Percentiles rank a stretch among this genome's conserved stretches.
Conservation (phyloP, 2,888 invertebrate species). For the Pheosia tremula region DNA sequence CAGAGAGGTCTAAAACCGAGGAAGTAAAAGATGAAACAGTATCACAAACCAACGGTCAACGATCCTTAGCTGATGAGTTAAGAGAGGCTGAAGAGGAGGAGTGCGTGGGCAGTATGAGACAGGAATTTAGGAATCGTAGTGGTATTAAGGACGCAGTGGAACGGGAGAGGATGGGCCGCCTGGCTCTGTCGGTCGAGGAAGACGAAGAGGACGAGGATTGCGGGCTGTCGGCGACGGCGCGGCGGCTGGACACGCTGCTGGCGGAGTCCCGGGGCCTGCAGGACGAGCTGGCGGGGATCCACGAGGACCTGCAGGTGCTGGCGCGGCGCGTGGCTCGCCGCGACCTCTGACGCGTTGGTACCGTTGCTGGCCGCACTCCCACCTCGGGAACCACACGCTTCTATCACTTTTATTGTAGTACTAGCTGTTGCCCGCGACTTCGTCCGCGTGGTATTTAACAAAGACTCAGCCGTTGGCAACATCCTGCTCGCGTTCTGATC, state of each 20-base stretch:
- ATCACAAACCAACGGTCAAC: slow-evolving; percentile 36
- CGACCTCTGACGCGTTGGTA: slow-evolving; percentile 76
- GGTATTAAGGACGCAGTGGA: slow-evolving; percentile 64
- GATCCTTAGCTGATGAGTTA: slow-evolving; percentile 74
- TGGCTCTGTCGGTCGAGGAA: slow-evolving; percentile 76
- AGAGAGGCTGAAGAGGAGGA: slow-evolving; percentile 71
- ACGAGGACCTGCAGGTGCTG: slow-evolving; percentile 83
- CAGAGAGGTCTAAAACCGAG: slow-evolving; percentile 10
- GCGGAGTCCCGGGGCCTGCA: slow-evolving; percentile 75
- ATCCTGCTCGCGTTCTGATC: too few relatives aligned
- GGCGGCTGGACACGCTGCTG: slow-evolving; percentile 72
- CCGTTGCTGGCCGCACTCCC: slow-evolving; percentile 49
- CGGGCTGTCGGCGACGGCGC: slow-evolving; percentile 67
- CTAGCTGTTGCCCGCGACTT: too few relatives aligned
- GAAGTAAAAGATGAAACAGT: slow-evolving; percentile 24
- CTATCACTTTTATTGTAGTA: neutral
- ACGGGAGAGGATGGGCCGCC: slow-evolving; percentile 68
- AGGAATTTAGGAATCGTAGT: slow-evolving; percentile 54
- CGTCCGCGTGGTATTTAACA: too few relatives aligned
- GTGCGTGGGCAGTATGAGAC: slow-evolving; percentile 44
- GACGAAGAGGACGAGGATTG: slow-evolving; percentile 60
- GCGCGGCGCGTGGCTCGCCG: slow-evolving; percentile 71
- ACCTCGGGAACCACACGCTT: slow-evolving; percentile 31
- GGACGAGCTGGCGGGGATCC: slow-evolving; percentile 76
- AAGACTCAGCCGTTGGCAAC: too few relatives aligned